Percentiles rank a stretch among this genome's conserved stretches.
These are phyloP conservation scores for Ypsolopha scabrella DNA, from an alignment of 2,888 invertebrate species.

Conservation along the genomic window DNA sequence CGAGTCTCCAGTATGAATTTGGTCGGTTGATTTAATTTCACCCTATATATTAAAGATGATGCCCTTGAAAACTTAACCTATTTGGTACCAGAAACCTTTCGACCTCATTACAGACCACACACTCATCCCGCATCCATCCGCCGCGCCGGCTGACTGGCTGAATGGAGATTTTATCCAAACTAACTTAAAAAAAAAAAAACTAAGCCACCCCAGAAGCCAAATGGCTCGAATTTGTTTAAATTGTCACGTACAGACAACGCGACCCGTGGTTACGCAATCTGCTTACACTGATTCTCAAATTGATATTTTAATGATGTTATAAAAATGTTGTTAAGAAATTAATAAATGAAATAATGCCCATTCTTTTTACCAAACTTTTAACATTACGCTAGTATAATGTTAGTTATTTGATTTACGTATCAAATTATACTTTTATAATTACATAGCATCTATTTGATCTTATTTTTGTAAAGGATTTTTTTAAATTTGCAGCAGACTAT, in stretches of 20 bases:
- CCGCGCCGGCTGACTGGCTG: slow-evolving; percentile 37
- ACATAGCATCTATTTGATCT: no score
- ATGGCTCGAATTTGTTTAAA: slow-evolving; percentile 71
- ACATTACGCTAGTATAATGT: no score
- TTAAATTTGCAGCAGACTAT: no score
- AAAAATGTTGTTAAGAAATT: no score
- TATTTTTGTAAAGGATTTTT: no score
- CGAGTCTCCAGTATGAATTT: no score
- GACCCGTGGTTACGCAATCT: slow-evolving; percentile 57
- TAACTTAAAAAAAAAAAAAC: slow-evolving; percentile 46
- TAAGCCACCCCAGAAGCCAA: slow-evolving; percentile 65
- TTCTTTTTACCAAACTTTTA: no score
- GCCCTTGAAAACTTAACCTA: no score
- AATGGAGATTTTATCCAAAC: slow-evolving; percentile 58
- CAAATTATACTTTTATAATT: slow-evolving; percentile 1
- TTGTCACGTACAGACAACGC: slow-evolving; percentile 65
- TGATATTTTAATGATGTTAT: not conserved
- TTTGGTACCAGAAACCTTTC: slow-evolving; percentile 7
- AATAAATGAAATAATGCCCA: no score
- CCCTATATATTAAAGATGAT: no score
- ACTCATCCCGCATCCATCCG: slow-evolving; percentile 56
- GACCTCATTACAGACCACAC: slow-evolving; percentile 41
- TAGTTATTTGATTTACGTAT: slow-evolving; percentile 3
- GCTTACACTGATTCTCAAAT: slow-evolving; percentile 34
- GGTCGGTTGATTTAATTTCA: no score